phyloP scores from a whole-genome alignment of 1,140 invertebrate species.

The Nomia melanderi region DNA sequence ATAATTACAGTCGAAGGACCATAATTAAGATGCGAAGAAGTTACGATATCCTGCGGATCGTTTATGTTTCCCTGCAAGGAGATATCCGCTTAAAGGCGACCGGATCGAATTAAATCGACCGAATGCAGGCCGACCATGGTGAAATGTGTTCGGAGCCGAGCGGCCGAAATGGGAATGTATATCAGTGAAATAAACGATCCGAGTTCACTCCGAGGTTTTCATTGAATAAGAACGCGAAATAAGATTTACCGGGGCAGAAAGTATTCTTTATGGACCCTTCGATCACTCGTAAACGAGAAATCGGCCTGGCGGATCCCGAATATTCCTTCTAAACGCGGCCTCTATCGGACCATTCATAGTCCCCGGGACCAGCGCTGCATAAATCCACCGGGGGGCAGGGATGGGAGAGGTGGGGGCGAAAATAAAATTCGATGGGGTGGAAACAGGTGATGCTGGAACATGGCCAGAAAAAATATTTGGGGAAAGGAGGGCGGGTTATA shows the following conservation, averaged over 20 bases:
- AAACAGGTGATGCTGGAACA: slow-evolving; percentile 71
- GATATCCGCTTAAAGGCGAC: neutral
- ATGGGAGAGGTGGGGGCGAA: slow-evolving; percentile 40
- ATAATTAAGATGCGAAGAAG: too few relatives aligned
- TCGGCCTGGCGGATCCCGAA: slow-evolving; percentile 37
- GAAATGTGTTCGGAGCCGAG: slow-evolving; percentile 15
- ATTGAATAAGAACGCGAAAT: slow-evolving; percentile 60
- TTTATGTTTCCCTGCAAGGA: too few relatives aligned
- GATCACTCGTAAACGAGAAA: slow-evolving; percentile 55
- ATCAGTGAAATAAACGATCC: slow-evolving; percentile 51
- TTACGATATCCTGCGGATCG: too few relatives aligned
- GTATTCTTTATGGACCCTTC: slow-evolving; percentile 59
- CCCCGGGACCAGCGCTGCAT: slow-evolving; percentile 48
- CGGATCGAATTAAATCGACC: slow-evolving; percentile 37
- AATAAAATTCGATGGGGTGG: slow-evolving; percentile 74
- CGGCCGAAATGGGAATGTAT: slow-evolving; percentile 47
- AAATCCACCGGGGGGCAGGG: slow-evolving; percentile 34
- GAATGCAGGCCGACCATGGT: slow-evolving; percentile 1
- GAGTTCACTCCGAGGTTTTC: slow-evolving; percentile 37
- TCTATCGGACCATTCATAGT: slow-evolving; percentile 64
- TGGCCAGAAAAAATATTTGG: slow-evolving; percentile 66
- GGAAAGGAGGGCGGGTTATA: slow-evolving; percentile 48
- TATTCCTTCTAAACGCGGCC: slow-evolving; percentile 46
- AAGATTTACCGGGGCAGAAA: slow-evolving; percentile 55
- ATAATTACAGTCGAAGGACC: too few relatives aligned